Conservation (phyloP, 2,113 vertebrate genomes). For the Pionites leucogaster region DNA sequence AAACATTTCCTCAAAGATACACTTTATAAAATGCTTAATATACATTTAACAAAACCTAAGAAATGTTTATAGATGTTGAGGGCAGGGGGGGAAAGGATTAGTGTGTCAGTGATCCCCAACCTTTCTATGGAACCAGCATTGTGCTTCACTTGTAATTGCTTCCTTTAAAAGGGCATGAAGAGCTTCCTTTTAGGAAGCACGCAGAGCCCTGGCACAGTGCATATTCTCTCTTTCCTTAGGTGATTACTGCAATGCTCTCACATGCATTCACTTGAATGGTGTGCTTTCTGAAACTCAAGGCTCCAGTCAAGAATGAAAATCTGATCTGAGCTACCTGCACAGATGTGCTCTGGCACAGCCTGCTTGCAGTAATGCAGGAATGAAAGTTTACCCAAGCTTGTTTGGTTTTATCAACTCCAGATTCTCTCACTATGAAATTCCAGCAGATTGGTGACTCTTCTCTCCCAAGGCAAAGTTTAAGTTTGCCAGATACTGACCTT, state of each 20-base stretch:
- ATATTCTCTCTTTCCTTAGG: neutral
- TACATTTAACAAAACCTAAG: neutral
- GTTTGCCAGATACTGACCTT: neutral
- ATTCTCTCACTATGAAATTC: slow-evolving; percentile 8
- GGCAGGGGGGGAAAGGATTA: neutral
- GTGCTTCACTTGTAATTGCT: neutral
- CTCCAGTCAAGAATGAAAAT: slow-evolving; percentile 14
- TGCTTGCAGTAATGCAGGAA: neutral
- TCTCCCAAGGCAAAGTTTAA: neutral
- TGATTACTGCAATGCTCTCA: neutral
- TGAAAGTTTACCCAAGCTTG: neutral
- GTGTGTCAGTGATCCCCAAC: neutral
- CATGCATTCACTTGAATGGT: neutral
- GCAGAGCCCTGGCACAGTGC: neutral
- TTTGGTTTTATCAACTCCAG: neutral
- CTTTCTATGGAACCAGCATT: neutral
- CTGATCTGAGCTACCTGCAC: neutral
- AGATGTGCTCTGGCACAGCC: neutral
- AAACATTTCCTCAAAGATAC: neutral
- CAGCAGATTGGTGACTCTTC: neutral
- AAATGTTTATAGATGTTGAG: neutral
- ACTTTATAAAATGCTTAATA: neutral
- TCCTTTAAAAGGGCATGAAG: neutral
- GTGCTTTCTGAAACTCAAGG: slow-evolving; percentile 4
- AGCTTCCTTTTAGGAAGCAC: neutral